Evolutionary conservation across 2,888 invertebrate species (phyloP).

Genomic region (Phorcus lineatus): DNA sequence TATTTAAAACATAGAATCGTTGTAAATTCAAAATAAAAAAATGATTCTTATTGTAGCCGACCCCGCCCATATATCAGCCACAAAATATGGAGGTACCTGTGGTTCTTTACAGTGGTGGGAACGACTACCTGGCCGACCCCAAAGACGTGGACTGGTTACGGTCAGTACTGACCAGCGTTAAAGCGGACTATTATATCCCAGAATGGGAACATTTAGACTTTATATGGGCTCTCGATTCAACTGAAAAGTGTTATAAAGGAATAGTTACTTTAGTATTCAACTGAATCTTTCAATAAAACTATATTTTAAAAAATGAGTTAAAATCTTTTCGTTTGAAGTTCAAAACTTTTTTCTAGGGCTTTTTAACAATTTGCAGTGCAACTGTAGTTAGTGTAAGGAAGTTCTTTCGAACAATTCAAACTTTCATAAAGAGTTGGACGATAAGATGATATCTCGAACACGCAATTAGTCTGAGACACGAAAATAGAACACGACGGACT

Average conservation of each 20-base stretch:
- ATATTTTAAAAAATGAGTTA: too few relatives aligned
- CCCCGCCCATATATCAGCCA: slow-evolving; percentile 72
- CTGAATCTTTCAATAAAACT: neutral
- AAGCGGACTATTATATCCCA: slow-evolving; percentile 42
- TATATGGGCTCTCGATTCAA: slow-evolving; percentile 75
- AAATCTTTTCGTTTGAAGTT: too few relatives aligned
- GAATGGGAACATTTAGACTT: slow-evolving; percentile 77
- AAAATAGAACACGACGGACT: too few relatives aligned
- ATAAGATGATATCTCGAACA: too few relatives aligned
- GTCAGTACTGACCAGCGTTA: slow-evolving; percentile 43
- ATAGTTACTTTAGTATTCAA: slow-evolving; percentile 45
- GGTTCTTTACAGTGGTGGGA: slow-evolving; percentile 82
- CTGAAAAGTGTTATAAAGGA: slow-evolving; percentile 68
- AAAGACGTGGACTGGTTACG: slow-evolving; percentile 50
- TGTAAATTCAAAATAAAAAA: too few relatives aligned
- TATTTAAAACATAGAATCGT: too few relatives aligned
- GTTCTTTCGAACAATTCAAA: too few relatives aligned
- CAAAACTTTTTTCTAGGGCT: too few relatives aligned
- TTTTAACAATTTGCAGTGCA: too few relatives aligned
- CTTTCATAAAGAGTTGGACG: too few relatives aligned
- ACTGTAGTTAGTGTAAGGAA: too few relatives aligned
- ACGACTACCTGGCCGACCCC: slow-evolving; percentile 85
- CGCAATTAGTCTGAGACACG: too few relatives aligned
- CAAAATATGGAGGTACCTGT: slow-evolving; percentile 73
- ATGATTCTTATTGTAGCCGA: slow-evolving; percentile 52